phyloP scores from a whole-genome alignment of 2,113 vertebrate genomes.

The Nothoprocta pentlandii region DNA sequence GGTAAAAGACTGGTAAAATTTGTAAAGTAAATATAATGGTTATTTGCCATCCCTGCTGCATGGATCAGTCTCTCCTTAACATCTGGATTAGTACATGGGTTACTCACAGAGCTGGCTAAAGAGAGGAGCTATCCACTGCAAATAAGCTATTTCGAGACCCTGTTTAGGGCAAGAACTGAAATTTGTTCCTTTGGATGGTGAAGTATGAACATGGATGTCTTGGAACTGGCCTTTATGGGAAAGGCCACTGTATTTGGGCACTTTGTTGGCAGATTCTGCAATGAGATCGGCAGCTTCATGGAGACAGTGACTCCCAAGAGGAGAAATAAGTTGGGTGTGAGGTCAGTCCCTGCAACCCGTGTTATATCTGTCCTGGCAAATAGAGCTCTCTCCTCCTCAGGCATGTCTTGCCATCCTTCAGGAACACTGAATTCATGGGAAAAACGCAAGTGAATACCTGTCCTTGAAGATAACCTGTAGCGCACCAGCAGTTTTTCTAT shows the following conservation, averaged over 20 bases:
- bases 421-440: background rate
- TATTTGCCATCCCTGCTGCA: background rate
- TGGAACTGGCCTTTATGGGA: background rate
- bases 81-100: background rate
- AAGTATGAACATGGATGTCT: background rate
- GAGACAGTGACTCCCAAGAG: background rate
- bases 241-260: background rate
- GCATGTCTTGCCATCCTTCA: background rate
- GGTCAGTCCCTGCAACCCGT: fast-evolving
- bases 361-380: background rate
- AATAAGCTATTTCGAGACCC: background rate
- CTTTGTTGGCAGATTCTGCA: background rate
- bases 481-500: background rate
- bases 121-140: background rate
- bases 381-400: background rate
- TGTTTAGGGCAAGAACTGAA: background rate
- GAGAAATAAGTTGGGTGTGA: background rate
- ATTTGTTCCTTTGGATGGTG: fast-evolving
- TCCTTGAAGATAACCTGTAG: background rate
- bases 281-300: background rate
- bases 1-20: background rate
- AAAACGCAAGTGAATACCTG: background rate
- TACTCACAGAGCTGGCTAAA: background rate
- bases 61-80: background rate
- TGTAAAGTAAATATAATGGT: background rate